Conservation (phyloP, 2,888 invertebrate species). For the Coleophora flavipennella region DNA sequence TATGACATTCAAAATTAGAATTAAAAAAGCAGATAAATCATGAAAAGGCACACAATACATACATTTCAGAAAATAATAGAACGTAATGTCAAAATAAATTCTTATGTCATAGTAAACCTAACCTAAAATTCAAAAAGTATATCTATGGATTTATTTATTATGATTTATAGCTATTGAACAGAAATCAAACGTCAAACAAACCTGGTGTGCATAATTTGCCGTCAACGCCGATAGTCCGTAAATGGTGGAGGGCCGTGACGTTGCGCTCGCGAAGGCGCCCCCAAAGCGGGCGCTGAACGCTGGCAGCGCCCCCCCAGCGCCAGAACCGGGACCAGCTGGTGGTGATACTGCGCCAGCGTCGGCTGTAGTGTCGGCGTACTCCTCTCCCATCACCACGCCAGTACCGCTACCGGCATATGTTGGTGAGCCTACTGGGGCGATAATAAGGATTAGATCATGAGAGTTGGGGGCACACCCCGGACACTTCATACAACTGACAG, state of each 20-base stretch:
- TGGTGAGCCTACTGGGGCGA: constrained; percentile 40
- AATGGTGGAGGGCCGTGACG: constrained; percentile 39
- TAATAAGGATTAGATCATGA: not conserved
- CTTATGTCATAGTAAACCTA: too few relatives aligned
- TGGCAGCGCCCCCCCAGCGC: constrained; percentile 58
- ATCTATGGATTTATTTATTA: too few relatives aligned
- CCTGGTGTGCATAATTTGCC: constrained; percentile 43
- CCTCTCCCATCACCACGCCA: constrained; percentile 27
- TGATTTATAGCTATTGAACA: too few relatives aligned
- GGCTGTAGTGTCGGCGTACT: constrained; percentile 28
- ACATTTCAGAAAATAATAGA: too few relatives aligned
- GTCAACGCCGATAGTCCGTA: constrained; percentile 37
- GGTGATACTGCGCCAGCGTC: constrained; percentile 35
- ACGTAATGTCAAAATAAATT: too few relatives aligned
- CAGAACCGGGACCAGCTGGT: constrained; percentile 24
- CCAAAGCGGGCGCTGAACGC: constrained; percentile 72
- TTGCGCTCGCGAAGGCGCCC: constrained; percentile 43
- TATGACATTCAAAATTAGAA: too few relatives aligned
- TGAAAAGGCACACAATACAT: too few relatives aligned
- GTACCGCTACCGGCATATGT: constrained; percentile 31
- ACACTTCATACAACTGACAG: too few relatives aligned
- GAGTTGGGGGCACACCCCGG: too few relatives aligned
- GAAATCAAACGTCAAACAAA: too few relatives aligned
- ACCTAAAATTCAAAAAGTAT: too few relatives aligned
- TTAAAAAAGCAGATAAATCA: too few relatives aligned